Evolutionary conservation across 2,113 vertebrate genomes (phyloP).

Genomic region (Propithecus coquereli): DNA sequence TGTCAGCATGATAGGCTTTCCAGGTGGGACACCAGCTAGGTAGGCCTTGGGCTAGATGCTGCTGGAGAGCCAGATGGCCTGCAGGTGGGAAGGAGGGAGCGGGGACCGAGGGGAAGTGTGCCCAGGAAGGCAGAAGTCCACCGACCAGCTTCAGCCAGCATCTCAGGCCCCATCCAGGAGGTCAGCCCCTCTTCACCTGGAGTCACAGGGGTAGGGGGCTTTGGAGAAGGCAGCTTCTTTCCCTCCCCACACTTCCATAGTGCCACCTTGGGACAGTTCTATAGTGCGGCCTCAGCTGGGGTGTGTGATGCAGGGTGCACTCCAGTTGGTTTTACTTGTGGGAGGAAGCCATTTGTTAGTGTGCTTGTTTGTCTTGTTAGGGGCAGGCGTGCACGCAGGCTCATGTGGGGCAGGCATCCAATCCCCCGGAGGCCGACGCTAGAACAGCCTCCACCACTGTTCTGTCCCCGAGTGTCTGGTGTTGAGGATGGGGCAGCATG

Average conservation of each 20-base stretch:
- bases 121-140: neutral
- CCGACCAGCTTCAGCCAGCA: too few species aligned
- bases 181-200: neutral
- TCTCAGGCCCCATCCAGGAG: neutral
- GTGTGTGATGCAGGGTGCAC: neutral
- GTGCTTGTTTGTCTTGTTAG: neutral
- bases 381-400: neutral
- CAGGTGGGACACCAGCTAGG: neutral
- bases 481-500: neutral
- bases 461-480: neutral
- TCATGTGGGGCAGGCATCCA: neutral
- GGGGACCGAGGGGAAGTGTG: accelerated
- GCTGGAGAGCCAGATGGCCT: neutral
- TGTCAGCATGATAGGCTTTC: neutral
- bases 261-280: accelerated
- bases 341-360: neutral
- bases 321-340: neutral
- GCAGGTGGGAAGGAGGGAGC: too few species aligned
- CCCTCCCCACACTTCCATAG: neutral
- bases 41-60: neutral
- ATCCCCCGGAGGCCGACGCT: neutral
- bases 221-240: neutral
- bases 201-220: neutral
- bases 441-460: neutral
- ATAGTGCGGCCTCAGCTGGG: neutral